phyloP scores from a whole-genome alignment of 1,140 invertebrate species.

The Drosophila tsacasi region DNA sequence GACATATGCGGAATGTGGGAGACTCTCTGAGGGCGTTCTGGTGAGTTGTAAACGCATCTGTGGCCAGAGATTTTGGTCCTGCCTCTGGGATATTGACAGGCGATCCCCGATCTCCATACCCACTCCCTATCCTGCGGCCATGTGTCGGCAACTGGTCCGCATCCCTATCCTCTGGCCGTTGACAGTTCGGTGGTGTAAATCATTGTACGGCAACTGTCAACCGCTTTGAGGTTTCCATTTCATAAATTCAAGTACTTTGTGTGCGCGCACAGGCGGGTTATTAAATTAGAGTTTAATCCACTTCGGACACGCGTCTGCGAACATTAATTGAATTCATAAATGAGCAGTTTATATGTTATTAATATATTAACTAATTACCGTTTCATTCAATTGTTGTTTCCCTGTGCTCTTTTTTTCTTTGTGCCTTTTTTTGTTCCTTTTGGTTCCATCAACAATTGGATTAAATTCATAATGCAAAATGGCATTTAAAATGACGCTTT shows the following conservation, averaged over 20 bases:
- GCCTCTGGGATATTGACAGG: slow-evolving; percentile 45
- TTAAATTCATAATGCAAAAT: slow-evolving; percentile 74
- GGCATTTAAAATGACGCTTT: slow-evolving; percentile 69
- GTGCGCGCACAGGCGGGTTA: slow-evolving; percentile 38
- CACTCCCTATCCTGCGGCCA: slow-evolving; percentile 15
- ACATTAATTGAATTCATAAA: slow-evolving; percentile 81
- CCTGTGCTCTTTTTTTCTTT: slow-evolving; percentile 6
- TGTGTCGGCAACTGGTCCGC: slow-evolving; percentile 67
- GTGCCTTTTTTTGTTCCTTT: slow-evolving; percentile 8
- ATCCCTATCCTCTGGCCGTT: slow-evolving; percentile 28
- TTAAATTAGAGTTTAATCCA: slow-evolving; percentile 80
- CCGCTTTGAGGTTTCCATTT: slow-evolving; percentile 42
- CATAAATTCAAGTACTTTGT: slow-evolving; percentile 41
- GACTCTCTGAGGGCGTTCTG: slow-evolving; percentile 37
- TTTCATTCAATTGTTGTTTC: slow-evolving; percentile 62
- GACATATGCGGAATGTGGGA: slow-evolving; percentile 36
- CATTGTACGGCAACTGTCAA: slow-evolving; percentile 29
- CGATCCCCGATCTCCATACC: slow-evolving; percentile 1
- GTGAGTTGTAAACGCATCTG: slow-evolving; percentile 68
- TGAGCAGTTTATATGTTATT: slow-evolving; percentile 79
- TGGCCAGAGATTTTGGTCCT: slow-evolving; percentile 29
- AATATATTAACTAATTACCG: slow-evolving; percentile 79
- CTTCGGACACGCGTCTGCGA: slow-evolving; percentile 63
- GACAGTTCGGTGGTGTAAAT: slow-evolving; percentile 69
- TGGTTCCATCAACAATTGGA: slow-evolving; percentile 62